A percentile compares a stretch with the other conserved stretches of the same genome.
Evolutionary conservation across 2,888 invertebrate genomes (phyloP).

Genomic region (Sylvicola fuscatus): DNA sequence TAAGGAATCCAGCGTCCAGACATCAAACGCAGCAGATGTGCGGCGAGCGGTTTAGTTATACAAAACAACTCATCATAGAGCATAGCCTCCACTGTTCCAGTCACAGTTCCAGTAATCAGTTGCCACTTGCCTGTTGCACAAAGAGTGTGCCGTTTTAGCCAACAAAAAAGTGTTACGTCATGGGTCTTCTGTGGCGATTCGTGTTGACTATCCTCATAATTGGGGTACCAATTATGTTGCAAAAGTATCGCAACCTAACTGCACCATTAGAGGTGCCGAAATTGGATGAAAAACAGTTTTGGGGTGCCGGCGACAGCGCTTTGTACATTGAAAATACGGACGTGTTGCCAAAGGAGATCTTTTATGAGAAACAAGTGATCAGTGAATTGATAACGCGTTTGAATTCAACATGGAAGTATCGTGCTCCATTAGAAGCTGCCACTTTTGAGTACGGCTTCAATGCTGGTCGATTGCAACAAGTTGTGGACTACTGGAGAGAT

Average conservation of each 20-base stretch:
- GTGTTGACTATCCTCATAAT: background rate
- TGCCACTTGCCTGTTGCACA: no score
- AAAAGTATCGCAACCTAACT: slow-evolving; percentile 16
- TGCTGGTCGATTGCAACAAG: slow-evolving; percentile 37
- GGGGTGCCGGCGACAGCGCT: slow-evolving; percentile 20
- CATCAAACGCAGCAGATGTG: no score
- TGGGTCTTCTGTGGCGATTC: no score
- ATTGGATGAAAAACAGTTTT: slow-evolving; percentile 18
- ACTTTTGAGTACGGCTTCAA: slow-evolving; percentile 71
- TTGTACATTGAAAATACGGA: slow-evolving; percentile 16
- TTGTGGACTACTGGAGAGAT: slow-evolving; percentile 60
- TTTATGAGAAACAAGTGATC: slow-evolving; percentile 23
- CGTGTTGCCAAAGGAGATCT: background rate
- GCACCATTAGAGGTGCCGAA: slow-evolving; percentile 16
- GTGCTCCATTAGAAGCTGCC: slow-evolving; percentile 39
- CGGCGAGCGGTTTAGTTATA: no score
- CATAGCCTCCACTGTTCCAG: no score
- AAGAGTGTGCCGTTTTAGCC: no score
- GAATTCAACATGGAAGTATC: slow-evolving; percentile 28
- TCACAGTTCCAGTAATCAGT: no score
- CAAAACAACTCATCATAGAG: no score
- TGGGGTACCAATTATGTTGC: slow-evolving; percentile 13
- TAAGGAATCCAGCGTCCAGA: no score
- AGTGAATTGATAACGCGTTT: slow-evolving; percentile 38
- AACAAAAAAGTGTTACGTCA: no score